A percentile compares a stretch with the other conserved stretches of the same genome.
Evolutionary conservation across 2,797 vertebrate species (phyloP).

Genomic region (Neomorphus geoffroyi): DNA sequence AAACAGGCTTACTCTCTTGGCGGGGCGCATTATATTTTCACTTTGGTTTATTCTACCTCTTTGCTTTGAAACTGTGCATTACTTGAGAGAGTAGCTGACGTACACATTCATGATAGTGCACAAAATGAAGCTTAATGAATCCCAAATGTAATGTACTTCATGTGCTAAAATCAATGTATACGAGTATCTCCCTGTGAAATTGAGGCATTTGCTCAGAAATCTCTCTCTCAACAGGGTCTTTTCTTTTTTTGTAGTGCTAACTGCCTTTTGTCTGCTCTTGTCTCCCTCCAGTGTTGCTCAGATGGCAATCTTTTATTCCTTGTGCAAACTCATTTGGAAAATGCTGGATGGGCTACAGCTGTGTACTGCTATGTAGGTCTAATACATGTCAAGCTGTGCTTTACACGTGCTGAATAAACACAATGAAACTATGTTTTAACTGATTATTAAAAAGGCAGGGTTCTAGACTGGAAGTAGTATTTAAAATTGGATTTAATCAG

Average conservation of each 20-base stretch:
- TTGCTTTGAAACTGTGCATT: slow-evolving; percentile 22
- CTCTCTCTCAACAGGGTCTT: slow-evolving; percentile 64
- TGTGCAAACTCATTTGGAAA: slow-evolving; percentile 66
- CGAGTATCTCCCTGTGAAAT: slow-evolving; percentile 53
- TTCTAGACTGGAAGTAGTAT: slow-evolving; percentile 34
- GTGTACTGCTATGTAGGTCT: slow-evolving; percentile 31
- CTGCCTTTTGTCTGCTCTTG: slow-evolving; percentile 64
- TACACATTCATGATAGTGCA: slow-evolving; percentile 26
- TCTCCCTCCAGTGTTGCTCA: slow-evolving; percentile 58
- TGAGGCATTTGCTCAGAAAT: slow-evolving; percentile 62
- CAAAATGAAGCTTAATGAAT: slow-evolving; percentile 58
- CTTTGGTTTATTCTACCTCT: slow-evolving; percentile 26
- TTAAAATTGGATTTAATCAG: slow-evolving; percentile 57
- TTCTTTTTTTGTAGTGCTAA: slow-evolving; percentile 46
- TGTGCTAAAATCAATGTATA: slow-evolving; percentile 56
- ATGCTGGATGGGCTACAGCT: slow-evolving; percentile 57
- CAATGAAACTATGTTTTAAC: slow-evolving; percentile 34
- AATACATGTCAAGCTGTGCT: slow-evolving; percentile 45
- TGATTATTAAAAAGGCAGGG: slow-evolving; percentile 48
- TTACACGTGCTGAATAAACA: slow-evolving; percentile 45
- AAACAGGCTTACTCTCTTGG: not conserved
- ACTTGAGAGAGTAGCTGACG: slow-evolving; percentile 43
- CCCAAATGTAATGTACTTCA: slow-evolving; percentile 37
- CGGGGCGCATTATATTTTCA: not conserved
- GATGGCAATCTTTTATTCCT: slow-evolving; percentile 62